Percentiles rank a stretch among this genome's conserved stretches.
Conservation (phyloP, 2,797 vertebrate species). For the Harpagifer antarcticus region DNA sequence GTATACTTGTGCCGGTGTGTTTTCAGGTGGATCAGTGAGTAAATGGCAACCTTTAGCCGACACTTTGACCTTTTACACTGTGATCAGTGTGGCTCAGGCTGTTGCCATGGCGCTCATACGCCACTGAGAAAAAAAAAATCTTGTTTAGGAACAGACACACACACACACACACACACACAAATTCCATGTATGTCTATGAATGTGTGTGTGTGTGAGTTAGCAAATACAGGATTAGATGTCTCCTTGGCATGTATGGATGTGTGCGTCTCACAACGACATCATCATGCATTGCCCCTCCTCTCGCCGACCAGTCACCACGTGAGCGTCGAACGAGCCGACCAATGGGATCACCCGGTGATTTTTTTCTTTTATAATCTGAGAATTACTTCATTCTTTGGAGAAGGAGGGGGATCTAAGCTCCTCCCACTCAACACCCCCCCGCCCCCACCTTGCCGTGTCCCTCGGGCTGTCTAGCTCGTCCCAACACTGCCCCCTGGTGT, state of each 20-base stretch:
- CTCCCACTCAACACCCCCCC: conserved; percentile 28
- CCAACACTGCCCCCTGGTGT: conserved; percentile 78
- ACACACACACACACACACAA: background rate
- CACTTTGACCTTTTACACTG: conserved; percentile 19
- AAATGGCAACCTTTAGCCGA: background rate
- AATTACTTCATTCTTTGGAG: conserved; percentile 14
- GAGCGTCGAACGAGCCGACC: conserved; percentile 43
- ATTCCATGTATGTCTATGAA: conserved; percentile 7
- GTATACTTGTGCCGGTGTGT: conserved; percentile 4
- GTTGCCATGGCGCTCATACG: background rate
- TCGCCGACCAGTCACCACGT: conserved; percentile 48
- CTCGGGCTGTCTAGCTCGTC: conserved; percentile 43
- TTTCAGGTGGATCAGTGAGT: conserved; percentile 7
- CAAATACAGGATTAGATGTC: conserved; percentile 57
- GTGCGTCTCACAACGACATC: conserved; percentile 31
- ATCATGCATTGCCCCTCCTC: conserved; percentile 45
- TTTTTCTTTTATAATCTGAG: background rate
- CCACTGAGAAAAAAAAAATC: background rate
- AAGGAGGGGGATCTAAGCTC: background rate
- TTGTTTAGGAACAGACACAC: too few relatives aligned
- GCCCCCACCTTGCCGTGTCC: background rate
- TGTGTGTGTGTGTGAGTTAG: conserved; percentile 34
- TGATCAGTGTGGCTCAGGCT: background rate
- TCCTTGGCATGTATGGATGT: conserved; percentile 52
- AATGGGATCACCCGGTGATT: conserved; percentile 16